Conservation (phyloP, 2,113 vertebrate genomes). For the Lichenostomus cassidix region DNA sequence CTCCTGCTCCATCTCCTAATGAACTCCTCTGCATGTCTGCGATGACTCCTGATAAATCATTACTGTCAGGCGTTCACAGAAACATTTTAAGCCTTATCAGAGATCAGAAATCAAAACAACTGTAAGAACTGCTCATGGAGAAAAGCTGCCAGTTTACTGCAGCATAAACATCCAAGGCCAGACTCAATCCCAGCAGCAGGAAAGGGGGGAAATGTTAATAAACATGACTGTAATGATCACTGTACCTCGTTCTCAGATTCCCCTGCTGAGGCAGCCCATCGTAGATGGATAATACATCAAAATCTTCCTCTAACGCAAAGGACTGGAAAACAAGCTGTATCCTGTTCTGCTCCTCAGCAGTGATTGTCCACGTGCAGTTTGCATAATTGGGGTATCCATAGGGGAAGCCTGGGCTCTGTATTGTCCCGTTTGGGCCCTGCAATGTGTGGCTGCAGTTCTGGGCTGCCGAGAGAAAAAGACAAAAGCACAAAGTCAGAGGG, state of each 20-base stretch:
- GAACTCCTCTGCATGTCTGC: constrained; percentile 20
- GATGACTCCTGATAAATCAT: background rate
- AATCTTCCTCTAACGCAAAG: constrained; percentile 97
- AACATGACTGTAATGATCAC: background rate
- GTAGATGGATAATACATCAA: constrained; percentile 93
- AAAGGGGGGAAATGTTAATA: background rate
- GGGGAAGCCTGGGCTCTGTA: constrained; percentile 96
- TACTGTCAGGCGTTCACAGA: background rate
- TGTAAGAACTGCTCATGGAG: background rate
- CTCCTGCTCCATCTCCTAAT: constrained; percentile 2
- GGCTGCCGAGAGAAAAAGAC: constrained; percentile 77
- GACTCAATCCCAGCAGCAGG: background rate
- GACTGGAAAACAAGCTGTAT: constrained; percentile 98
- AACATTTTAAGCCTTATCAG: constrained; percentile 24
- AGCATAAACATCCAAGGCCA: background rate
- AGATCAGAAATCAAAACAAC: constrained; percentile 34
- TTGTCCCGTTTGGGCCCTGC: constrained; percentile 92
- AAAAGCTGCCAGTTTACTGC: background rate
- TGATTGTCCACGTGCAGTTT: constrained; percentile 98
- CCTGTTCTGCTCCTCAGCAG: constrained; percentile 90
- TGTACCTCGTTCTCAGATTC: constrained; percentile 90
- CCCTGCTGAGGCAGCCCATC: constrained; percentile 90
- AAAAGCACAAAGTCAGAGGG: background rate
- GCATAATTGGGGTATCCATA: constrained; percentile 99
- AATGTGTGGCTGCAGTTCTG: constrained; percentile 95